Evolutionary conservation across 2,113 vertebrate species (phyloP).

Genomic region (Reinhardtius hippoglossoides): DNA sequence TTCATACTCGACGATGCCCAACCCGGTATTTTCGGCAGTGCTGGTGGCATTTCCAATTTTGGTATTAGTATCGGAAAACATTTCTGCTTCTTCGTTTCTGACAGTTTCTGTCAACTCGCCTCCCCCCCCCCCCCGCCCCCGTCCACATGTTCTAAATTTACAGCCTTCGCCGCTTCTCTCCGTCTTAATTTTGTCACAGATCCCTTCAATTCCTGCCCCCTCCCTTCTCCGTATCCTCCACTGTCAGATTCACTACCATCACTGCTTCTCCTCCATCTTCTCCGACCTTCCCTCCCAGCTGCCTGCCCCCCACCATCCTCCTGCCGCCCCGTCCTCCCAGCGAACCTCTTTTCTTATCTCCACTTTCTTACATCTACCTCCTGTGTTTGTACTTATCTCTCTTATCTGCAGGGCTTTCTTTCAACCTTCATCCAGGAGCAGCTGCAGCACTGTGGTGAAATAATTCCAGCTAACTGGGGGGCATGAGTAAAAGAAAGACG

Average conservation of each 20-base stretch:
- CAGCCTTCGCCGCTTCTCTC: slow-evolving; percentile 20
- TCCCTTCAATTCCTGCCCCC: neutral
- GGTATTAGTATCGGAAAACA: no score
- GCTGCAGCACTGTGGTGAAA: slow-evolving; percentile 29
- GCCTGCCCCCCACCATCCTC: neutral
- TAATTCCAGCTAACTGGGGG: slow-evolving; percentile 18
- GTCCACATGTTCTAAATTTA: slow-evolving; percentile 10
- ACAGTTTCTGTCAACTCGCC: slow-evolving; percentile 5
- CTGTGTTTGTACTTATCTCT: slow-evolving; percentile 20
- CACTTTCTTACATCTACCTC: slow-evolving; percentile 17
- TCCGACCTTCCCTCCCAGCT: slow-evolving; percentile 7
- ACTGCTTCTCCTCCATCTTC: slow-evolving; percentile 27
- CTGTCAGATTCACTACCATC: slow-evolving; percentile 49
- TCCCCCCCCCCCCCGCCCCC: neutral
- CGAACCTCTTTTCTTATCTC: slow-evolving; percentile 19
- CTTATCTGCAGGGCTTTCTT: slow-evolving; percentile 17
- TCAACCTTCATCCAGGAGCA: slow-evolving; percentile 4
- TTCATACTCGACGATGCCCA: no score
- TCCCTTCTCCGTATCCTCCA: neutral
- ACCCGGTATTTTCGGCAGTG: no score
- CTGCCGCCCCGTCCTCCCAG: neutral
- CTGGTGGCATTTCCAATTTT: no score
- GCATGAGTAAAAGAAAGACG: slow-evolving; percentile 16
- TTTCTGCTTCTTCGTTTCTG: neutral
- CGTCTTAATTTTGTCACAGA: slow-evolving; percentile 22